Base-by-base conservation (phyloP, 2,888 invertebrate species). In the Macaria notata region DNA sequence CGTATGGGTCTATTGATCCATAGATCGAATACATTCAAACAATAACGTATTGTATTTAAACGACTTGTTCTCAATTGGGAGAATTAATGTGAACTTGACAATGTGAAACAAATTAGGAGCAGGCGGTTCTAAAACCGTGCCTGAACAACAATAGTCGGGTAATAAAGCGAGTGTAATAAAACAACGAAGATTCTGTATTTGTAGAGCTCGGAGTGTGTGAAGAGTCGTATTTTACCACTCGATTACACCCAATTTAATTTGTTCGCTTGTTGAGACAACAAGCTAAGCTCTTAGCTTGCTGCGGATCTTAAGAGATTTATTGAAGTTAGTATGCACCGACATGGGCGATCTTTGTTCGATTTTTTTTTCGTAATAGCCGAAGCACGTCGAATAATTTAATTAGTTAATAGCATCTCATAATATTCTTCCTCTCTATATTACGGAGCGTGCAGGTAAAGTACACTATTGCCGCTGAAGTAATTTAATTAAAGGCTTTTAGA, bases 401-500 rank as follows among this genome's bases (percentile, higher is more conserved):
- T 19, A 19, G 19, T 19, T 19, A 19, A 19, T 19, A 19, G 19
- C 19, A 19, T 19, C 19, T 19, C 19, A 19, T 19, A 19, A 19
- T 19, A 19, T 19, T 19, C 19, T 19, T 19, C 19, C 19, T 19
- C 19, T 19, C 19, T 19, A 19, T 19, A 19, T 19, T 19, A 19
- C 19, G 19, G 19, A 19, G 19, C 19, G 19, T 19, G 19, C 19
- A 19, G 19, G 19, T 19, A 19, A 19, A 19, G 19, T 19, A 19
- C 19, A 19, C 19, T 19, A 36, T 6, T 36, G 5, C 33, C 33
- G 4, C 33, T 36, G 33, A 36, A 36, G 7, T 19, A 19, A 19
- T 19, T 86, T 81, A 84, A 88, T 88, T 86, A 87, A 83, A 82
- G 4, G 64, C 71, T 78, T 78, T 85, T 81, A 77, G 72, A 81